Evolutionary conservation across 2,113 vertebrate genomes (phyloP), one percentile per base, ranked within the genome.

Genomic region (Misgurnus anguillicaudatus): DNA sequence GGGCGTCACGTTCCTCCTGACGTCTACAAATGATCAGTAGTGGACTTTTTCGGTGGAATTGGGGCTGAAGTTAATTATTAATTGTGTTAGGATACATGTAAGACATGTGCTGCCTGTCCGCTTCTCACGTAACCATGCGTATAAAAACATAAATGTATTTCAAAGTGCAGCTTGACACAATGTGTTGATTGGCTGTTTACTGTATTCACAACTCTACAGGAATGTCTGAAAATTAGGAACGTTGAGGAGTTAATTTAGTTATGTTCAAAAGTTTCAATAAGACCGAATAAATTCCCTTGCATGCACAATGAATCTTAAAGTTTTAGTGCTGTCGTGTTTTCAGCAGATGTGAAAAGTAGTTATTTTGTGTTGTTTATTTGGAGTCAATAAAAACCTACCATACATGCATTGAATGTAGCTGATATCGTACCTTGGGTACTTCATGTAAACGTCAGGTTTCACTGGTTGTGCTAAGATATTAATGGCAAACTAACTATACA

Each of bases 61-160:
- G 68, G 78, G 83, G 71, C 62, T 80, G 80, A 38, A 47, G 87
- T 91, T 84, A 89, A 90, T 87, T 53, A 88, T 89, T 89, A 64
- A 19, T 80, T 24, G 14, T 55, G 48, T 42, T 47, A 10, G 21
- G 21, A 36, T 61, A 61, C 39, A 5, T 17, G 21, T 1, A 13
- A 61, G 19, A 61, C 55, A 74, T 31, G 13, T 4, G 61, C 41
- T 45, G n/a, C 0, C 7, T 47, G 19, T 45, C 16, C 55, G 7
- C 61, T 74, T 24, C 3, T 6, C 58, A 61, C 9, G 2, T 41
- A 58, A 31, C n/a, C 48, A 7, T 45, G 21, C 14, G 0, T 17
- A 72, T 57, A 19, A n/a, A 72, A 19, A 9, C 1, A 73, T 42
- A 62, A 31, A 62, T 61, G 45, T n/a, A 55, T 14, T 19, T 57